Base-by-base conservation (phyloP, 2,113 vertebrate genomes). In the Gambusia affinis region DNA sequence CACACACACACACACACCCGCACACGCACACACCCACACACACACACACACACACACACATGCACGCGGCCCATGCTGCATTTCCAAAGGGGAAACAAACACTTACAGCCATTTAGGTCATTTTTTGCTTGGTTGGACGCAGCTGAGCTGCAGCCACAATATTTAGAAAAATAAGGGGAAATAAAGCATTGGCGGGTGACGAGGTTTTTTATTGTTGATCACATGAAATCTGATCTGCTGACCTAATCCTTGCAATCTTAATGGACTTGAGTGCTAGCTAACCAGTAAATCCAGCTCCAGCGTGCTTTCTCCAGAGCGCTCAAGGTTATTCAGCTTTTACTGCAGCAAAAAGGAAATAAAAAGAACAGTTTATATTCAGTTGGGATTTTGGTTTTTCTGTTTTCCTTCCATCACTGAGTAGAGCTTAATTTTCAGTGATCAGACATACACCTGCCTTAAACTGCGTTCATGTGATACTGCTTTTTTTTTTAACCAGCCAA, bases 211-310 rank as follows among this genome's bases (percentile, higher is more conserved):
- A 81, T 19, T 78, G 80, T 76, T 72, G 75, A 80, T 89, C 81
- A 78, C 79, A 90, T 88, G 73, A 93, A 84, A 70, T 85, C 68
- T 73, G 79, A 87, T 83, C 72, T 79, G 83, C 85, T 83, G 66
- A 72, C 78, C 76, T 85, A 76, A 85, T 82, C 74, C 60, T 44
- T 0, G 35, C 84, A 72, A 42, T 72, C 70, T 73, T 80, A 88
- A 92, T 89, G 88, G 75, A 86, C 91, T 86, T 69, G 64, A 85
- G 72, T 73, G 79, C 81, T 76, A 67, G 72, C 75, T 76, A 64
- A 73, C 76, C 82, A 75, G 82, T 87, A 82, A 87, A 82, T 77
- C 71, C 60, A 0, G 37, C 51, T 57, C 8, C 0, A 24, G n/a
- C 64, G 67, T 70, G 77, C 83, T 88, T 87, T 83, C 86, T 85